Base-by-base conservation (phyloP, 2,113 vertebrate genomes). In the Donacobius atricapilla region DNA sequence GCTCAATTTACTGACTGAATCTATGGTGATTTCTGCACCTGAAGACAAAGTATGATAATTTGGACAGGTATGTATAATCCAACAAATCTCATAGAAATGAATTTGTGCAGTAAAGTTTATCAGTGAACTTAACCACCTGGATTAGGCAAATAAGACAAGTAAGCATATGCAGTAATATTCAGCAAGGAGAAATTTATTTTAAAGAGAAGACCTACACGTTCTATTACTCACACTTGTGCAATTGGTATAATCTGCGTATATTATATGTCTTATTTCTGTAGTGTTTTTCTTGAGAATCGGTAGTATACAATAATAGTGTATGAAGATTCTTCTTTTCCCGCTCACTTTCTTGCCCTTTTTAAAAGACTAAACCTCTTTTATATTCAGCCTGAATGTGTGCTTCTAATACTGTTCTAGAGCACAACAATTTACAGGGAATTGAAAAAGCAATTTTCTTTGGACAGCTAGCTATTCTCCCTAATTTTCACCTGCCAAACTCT, bases 381-480 rank as follows among this genome's bases (percentile, higher is more conserved):
- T 78, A 92, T 96, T 96, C 81, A 44, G 44, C 50, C 45, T 54
- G 89, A 81, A 81, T 72, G 15, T 81, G 69, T 94, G 53, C 66
- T 92, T 89, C 82, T 83, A 96, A 96, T 84, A 69, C 86, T 82
- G 60, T 94, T 95, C 89, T 96, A 90, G 78, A 95, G 84, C 79
- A 83, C 83, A 96, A 96, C 94, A 94, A 95, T 96, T 96, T 96
- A 96, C 71, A 78, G 92, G 78, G 70, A 96, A 97, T 80, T 94
- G 93, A 95, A 97, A 97, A 97, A 96, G 64, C 57, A 94, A 96
- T 97, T 97, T 97, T 97, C 93, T 92, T 87, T 69, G 87, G 92
- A 93, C 89, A 76, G 64, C 89, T 90, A 95, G 94, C 91, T 96
- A 94, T 96, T 97, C 88, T 96, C 88, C 71, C 83, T 97, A 95